Percentiles rank a stretch among this genome's conserved stretches.
These are phyloP conservation scores for Theonella swinhoei DNA, from an alignment of 37 sponge, comb jelly and placozoan genomes.

Conservation along the genomic window DNA sequence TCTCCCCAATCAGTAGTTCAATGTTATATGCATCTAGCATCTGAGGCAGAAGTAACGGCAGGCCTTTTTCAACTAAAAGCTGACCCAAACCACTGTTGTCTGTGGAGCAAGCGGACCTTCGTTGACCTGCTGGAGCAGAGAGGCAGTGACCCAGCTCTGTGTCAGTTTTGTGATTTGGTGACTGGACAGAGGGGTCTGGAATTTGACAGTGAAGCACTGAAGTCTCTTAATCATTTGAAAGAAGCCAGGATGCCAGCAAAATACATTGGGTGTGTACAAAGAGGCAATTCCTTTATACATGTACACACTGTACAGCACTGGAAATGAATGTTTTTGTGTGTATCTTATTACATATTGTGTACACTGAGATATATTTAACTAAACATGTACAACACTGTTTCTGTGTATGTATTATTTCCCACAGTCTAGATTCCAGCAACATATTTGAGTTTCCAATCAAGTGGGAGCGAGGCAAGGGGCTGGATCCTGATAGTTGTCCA, in stretches of 20 bases:
- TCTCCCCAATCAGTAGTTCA: not conserved
- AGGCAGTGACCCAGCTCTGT: constrained; percentile 39
- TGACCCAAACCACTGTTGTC: constrained; percentile 69
- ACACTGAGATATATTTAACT: no score
- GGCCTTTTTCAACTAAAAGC: constrained; percentile 68
- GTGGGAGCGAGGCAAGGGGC: constrained; percentile 66
- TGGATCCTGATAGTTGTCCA: constrained; percentile 47
- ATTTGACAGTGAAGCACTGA: constrained; percentile 63
- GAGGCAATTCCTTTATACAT: no score
- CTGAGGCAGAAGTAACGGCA: constrained; percentile 65
- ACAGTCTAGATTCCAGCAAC: constrained; percentile 61
- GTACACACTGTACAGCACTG: no score
- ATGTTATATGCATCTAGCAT: constrained; percentile 16
- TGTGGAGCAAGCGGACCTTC: constrained; percentile 81
- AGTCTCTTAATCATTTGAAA: constrained; percentile 65
- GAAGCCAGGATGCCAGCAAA: constrained; percentile 81
- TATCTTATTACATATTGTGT: not conserved
- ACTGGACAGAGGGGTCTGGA: constrained; percentile 53
- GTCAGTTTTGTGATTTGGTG: constrained; percentile 39
- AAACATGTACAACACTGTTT: no score
- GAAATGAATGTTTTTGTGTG: no score
- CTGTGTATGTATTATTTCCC: no score
- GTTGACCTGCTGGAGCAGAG: constrained; percentile 62
- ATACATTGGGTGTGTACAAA: constrained; percentile 68
- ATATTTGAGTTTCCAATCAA: constrained; percentile 70